A percentile compares a stretch with the other conserved stretches of the same genome.
These are phyloP conservation scores for Bolinopsis microptera DNA, from an alignment of 37 sponge, comb jelly and placozoan species.

Conservation along the genomic window DNA sequence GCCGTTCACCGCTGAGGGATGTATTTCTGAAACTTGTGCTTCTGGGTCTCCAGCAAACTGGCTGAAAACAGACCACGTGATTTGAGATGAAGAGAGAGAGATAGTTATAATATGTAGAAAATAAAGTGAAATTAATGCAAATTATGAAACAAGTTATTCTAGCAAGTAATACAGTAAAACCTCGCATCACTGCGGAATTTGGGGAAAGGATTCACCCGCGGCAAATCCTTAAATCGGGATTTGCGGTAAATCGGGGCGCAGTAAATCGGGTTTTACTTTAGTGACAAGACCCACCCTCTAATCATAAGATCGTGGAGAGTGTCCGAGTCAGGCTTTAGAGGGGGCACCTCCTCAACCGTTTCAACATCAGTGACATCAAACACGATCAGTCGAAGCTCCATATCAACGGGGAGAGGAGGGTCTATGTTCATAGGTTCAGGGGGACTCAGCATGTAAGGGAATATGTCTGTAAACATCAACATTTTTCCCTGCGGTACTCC, in stretches of 20 bases:
- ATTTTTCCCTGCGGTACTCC: constrained; percentile 42
- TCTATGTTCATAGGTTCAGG: constrained; percentile 61
- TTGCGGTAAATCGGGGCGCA: too few relatives aligned
- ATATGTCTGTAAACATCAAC: constrained; percentile 40
- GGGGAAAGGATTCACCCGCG: too few relatives aligned
- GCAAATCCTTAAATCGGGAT: too few relatives aligned
- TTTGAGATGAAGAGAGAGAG: too few relatives aligned
- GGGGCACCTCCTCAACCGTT: constrained; percentile 15
- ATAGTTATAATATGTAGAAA: too few relatives aligned
- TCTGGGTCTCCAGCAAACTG: constrained; percentile 32
- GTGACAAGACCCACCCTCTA: not conserved
- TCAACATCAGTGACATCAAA: constrained; percentile 37
- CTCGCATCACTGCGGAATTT: too few relatives aligned
- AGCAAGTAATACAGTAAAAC: too few relatives aligned
- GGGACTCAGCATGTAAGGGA: constrained; percentile 53
- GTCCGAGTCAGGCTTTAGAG: not conserved
- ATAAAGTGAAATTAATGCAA: too few relatives aligned
- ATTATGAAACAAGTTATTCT: too few relatives aligned
- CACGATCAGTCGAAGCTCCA: constrained; percentile 61
- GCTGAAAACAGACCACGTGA: too few relatives aligned
- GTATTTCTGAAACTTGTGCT: constrained; percentile 27
- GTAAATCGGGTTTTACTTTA: too few relatives aligned
- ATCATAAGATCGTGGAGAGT: constrained; percentile 35
- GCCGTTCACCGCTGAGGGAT: not conserved
- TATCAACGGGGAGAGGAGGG: constrained; percentile 56